phyloP scores from a whole-genome alignment of 2,797 vertebrate genomes.

The Danio tinwini region DNA sequence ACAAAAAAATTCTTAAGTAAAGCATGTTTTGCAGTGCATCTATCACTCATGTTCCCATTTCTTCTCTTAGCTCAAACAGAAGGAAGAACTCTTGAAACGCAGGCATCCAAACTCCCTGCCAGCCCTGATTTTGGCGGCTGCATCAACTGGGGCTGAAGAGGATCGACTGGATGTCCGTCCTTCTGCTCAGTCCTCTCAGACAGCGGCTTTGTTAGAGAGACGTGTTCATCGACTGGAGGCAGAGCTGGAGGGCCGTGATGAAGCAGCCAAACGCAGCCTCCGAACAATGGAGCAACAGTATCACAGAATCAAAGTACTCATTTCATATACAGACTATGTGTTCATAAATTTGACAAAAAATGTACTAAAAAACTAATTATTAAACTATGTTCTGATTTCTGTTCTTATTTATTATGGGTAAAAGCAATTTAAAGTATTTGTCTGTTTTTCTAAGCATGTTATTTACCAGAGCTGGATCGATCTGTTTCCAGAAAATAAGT shows the following conservation, averaged over 20 bases:
- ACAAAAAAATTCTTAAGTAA: too few relatives aligned
- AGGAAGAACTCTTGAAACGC: slow-evolving; percentile 81
- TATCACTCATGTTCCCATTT: slow-evolving; percentile 2
- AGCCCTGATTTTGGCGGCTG: slow-evolving; percentile 89
- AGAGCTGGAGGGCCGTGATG: slow-evolving; percentile 89
- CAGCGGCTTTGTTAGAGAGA: slow-evolving; percentile 84
- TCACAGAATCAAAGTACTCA: slow-evolving; percentile 87
- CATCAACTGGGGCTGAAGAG: slow-evolving; percentile 68
- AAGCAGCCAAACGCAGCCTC: slow-evolving; percentile 90
- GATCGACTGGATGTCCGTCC: neutral
- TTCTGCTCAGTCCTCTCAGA: slow-evolving; percentile 55
- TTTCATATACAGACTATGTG: neutral
- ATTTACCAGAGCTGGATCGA: slow-evolving; percentile 12
- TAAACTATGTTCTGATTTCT: neutral
- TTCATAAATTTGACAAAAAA: neutral
- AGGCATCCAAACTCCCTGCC: slow-evolving; percentile 91
- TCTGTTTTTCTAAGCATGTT: neutral
- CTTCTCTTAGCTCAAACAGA: slow-evolving; percentile 75
- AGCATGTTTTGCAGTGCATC: neutral
- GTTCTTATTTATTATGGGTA: neutral
- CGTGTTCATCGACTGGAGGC: slow-evolving; percentile 88
- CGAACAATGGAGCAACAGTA: slow-evolving; percentile 91
- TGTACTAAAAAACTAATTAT: too few relatives aligned
- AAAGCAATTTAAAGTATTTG: neutral
- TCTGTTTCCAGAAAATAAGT: neutral